A percentile compares a stretch with the other conserved stretches of the same genome.
phyloP scores from a whole-genome alignment of 2,888 invertebrate genomes.

The Euzophera pinguis region DNA sequence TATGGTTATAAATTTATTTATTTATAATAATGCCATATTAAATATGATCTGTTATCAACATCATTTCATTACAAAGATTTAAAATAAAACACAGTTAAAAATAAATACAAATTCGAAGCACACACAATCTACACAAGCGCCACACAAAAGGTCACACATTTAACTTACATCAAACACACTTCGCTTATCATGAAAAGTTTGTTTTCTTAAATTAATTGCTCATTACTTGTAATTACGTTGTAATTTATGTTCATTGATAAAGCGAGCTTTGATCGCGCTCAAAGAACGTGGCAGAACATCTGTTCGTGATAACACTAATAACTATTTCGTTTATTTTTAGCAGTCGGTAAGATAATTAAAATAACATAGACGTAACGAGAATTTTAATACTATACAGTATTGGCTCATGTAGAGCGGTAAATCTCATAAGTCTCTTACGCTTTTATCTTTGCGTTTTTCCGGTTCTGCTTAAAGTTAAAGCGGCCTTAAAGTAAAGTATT shows the following conservation, averaged over 20 bases:
- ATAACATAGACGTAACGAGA: not conserved
- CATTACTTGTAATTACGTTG: slow-evolving; percentile 51
- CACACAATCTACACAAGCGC: not conserved
- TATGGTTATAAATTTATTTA: too few species aligned
- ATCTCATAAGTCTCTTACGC: too few species aligned
- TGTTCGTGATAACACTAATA: slow-evolving; percentile 22
- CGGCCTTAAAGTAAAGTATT: too few species aligned
- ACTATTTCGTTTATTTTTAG: slow-evolving; percentile 10
- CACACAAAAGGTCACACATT: not conserved
- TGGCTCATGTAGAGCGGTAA: too few species aligned
- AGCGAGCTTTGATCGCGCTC: slow-evolving; percentile 44
- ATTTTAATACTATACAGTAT: too few species aligned
- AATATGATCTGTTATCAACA: too few species aligned
- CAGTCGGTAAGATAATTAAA: slow-evolving; percentile 7
- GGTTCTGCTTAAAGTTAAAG: too few species aligned
- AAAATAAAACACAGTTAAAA: not conserved
- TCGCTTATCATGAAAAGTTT: slow-evolving; percentile 25
- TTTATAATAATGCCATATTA: too few species aligned
- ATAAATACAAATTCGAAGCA: not conserved
- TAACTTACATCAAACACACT: slow-evolving; percentile 16
- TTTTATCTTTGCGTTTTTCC: too few species aligned
- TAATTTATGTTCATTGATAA: slow-evolving; percentile 64
- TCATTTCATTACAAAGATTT: not conserved
- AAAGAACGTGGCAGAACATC: slow-evolving; percentile 25
- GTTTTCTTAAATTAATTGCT: slow-evolving; percentile 46